Evolutionary conservation across 2,797 vertebrate genomes (phyloP), one percentile per base, ranked within the genome.

Genomic region (Mareca strepera): DNA sequence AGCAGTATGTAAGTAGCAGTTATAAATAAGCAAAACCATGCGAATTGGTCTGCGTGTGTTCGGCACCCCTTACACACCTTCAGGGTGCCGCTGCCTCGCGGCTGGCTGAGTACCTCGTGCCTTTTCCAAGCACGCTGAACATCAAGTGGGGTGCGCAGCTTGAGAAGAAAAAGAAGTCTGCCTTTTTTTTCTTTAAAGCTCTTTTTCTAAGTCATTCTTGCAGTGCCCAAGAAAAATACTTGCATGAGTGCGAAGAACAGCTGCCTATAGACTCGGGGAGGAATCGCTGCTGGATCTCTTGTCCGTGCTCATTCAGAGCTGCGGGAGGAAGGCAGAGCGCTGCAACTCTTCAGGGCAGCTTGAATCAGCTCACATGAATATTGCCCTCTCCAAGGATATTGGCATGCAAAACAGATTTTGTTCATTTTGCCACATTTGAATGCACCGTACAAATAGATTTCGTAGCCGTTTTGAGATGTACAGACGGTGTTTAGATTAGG

Each of bases 341-440:
- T 80, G 69, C 68, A 62, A 76, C 80, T 92, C 86, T 93, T 75
- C 92, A 96, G 89, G 96, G 93, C 60, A 88, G 78, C 70, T 92
- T 96, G 94, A 96, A 95, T 94, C 88, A 92, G 85, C 75, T 87
- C 56, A 69, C 92, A 89, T 96, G 84, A 94, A 95, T 94, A 90
- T 96, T 93, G 95, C 94, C 91, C 90, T 95, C 93, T 94, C 95
- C 89, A 95, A 74, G 72, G 90, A 95, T 93, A 95, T 95, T 95
- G 95, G 96, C 90, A 95, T 95, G 95, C 93, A 95, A 96, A 96
- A 88, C 93, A 95, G 88, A 43, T 80, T 90, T 86, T 94, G 87
- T 96, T 95, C 88, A 1, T 88, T 60, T 62, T 56, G 12, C 63
- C 20, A n/a, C 83, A 17, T 82, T 17, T 94, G 92, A 96, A 94